phyloP scores from a whole-genome alignment of 1,140 invertebrate species.

The Lordiphosa stackelbergi region DNA sequence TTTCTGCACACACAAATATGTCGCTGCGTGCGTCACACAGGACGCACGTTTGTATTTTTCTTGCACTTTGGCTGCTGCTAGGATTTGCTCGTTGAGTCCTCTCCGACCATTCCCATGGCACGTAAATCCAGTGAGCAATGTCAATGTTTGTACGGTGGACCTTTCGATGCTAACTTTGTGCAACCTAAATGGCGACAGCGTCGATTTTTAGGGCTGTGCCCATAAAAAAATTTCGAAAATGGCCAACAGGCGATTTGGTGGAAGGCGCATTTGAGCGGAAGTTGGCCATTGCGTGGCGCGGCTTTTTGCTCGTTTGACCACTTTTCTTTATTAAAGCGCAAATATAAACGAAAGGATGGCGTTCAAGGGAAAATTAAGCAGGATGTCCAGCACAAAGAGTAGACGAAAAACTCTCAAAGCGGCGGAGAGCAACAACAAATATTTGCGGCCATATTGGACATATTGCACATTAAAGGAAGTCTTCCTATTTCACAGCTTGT shows the following conservation, averaged over 20 bases:
- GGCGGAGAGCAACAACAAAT: conserved; percentile 61
- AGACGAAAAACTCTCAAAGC: conserved; percentile 22
- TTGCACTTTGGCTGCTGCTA: conserved; percentile 56
- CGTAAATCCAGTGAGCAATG: conserved; percentile 68
- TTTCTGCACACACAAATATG: conserved; percentile 43
- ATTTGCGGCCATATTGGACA: conserved; percentile 58
- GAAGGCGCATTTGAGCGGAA: conserved; percentile 51
- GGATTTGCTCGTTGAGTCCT: conserved; percentile 19
- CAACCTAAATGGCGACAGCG: conserved; percentile 38
- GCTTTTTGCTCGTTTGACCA: conserved; percentile 51
- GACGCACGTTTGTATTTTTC: conserved; percentile 48
- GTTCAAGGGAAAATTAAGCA: conserved; percentile 3
- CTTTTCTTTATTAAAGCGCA: conserved; percentile 56
- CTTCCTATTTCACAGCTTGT: neutral
- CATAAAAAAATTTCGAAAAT: conserved; percentile 39
- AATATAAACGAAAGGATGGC: conserved; percentile 49
- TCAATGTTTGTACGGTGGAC: conserved; percentile 58
- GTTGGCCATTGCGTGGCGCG: conserved; percentile 45
- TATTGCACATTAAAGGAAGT: neutral
- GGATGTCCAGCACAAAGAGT: conserved; percentile 20
- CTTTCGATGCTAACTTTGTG: conserved; percentile 38
- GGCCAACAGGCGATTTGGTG: conserved; percentile 6
- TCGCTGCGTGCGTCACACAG: conserved; percentile 30
- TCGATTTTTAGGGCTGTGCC: conserved; percentile 23
- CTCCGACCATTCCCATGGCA: conserved; percentile 39